phyloP scores from a whole-genome alignment of 2,888 invertebrate species.

The Acanthococcus lagerstroemiae region DNA sequence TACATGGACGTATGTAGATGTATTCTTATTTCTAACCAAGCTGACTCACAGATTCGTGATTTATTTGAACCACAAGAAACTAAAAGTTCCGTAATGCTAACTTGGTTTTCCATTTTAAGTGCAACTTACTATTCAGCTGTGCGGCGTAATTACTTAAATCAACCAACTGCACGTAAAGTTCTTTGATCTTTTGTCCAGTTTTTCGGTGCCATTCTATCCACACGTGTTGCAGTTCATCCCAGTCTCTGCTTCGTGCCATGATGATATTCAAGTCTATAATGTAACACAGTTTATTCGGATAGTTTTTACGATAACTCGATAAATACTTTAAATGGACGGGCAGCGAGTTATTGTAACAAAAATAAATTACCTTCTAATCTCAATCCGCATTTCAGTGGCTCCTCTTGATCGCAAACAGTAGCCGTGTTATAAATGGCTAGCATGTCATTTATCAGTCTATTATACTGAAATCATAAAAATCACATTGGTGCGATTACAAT shows the following conservation, averaged over 20 bases:
- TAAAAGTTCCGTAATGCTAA: too few species aligned
- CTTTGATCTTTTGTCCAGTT: constrained; percentile 67
- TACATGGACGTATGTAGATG: too few species aligned
- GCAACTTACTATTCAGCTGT: constrained; percentile 63
- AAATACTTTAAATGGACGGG: too few species aligned
- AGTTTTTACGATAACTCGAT: too few species aligned
- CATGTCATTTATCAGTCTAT: constrained; percentile 79
- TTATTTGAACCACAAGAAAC: too few species aligned
- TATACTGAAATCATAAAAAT: constrained; percentile 55
- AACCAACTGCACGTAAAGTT: constrained; percentile 68
- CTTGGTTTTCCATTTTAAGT: too few species aligned
- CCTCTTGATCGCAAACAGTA: constrained; percentile 72
- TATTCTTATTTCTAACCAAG: too few species aligned
- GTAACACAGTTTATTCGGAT: too few species aligned
- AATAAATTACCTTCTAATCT: constrained; percentile 50
- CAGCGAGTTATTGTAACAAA: too few species aligned
- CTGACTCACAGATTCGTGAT: too few species aligned
- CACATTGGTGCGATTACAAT: too few species aligned
- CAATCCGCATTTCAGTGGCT: constrained; percentile 71
- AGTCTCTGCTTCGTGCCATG: constrained; percentile 71
- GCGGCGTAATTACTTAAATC: constrained; percentile 73
- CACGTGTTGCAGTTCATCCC: constrained; percentile 75
- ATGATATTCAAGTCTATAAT: constrained; percentile 48
- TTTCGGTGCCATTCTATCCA: constrained; percentile 88
- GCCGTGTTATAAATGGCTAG: constrained; percentile 75